Base-by-base conservation (phyloP, 2,797 vertebrate genomes). In the Mus caroli region DNA sequence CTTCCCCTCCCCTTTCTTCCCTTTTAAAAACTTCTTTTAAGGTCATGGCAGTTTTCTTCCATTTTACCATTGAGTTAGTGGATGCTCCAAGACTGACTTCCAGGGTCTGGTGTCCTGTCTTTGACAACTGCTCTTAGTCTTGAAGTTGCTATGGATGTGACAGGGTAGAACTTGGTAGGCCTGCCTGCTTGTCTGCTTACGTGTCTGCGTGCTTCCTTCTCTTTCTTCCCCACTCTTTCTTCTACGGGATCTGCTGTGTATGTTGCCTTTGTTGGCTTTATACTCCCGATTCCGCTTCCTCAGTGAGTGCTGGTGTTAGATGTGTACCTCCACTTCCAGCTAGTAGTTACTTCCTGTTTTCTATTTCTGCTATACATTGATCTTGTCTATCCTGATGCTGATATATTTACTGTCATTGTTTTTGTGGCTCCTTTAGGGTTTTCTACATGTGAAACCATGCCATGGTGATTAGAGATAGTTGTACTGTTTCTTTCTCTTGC, bases 41-140 rank as follows among this genome's bases (percentile, higher is more conserved):
- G 58, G 60, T 46, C 78, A 4, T 95, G 82, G 67, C 64, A 76
- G 12, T n/a, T 89, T 78, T 84, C 34, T 94, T 96, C 46, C 19
- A 60, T 75, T 31, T 90, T 88, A 54, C 6, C 6, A 13, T 67
- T 73, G 73, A 15, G 40, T 52, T 75, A 64, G 22, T 19, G 56
- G 24, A 60, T 6, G 22, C 37, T 22, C 6, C 60, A 69, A 71
- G 26, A 60, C 93, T 94, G 90, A 54, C 77, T 90, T 92, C n/a
- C 58, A 90, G 50, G 69, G 40, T 92, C 76, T 64, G 54, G 34
- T 54, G 15, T 7, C 31, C 46, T 75, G 43, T 43, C 14, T 17
- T 77, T 78, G 46, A 86, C 86, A 62, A 17, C 60, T 83, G 22
- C 50, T 62, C 0, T 75, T 93, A 58, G 34, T 89, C 50, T 46